Percentiles rank a stretch among this genome's conserved stretches.
Evolutionary conservation across 1,140 invertebrate genomes (phyloP).

Genomic region (Aphelenchoides fujianensis): DNA sequence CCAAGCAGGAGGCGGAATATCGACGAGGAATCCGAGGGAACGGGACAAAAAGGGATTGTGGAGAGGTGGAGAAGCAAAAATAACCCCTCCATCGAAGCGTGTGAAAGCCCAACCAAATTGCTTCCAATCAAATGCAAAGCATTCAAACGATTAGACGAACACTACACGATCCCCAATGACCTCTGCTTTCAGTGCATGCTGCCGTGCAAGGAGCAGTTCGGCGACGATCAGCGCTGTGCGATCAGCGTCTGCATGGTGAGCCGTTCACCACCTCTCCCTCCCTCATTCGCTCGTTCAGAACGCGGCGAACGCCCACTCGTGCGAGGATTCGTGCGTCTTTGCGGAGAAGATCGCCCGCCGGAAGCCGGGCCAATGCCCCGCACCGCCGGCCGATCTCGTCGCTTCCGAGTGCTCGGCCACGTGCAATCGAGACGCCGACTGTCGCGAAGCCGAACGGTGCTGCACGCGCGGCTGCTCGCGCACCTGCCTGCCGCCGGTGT

Average conservation of each 20-base stretch:
- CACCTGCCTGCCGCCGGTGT: conserved; percentile 37
- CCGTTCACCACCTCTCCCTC: too few species aligned
- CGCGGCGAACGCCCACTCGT: conserved; percentile 27
- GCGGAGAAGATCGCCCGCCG: conserved; percentile 38
- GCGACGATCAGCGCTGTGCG: conserved; percentile 24
- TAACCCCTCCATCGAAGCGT: too few species aligned
- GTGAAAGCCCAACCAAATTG: too few species aligned
- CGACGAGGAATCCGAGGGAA: conserved; percentile 14
- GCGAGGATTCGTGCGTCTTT: conserved; percentile 52
- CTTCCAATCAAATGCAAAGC: too few species aligned
- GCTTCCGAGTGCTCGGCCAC: conserved; percentile 47
- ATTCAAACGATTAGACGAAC: too few species aligned
- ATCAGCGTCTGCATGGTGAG: conserved; percentile 36
- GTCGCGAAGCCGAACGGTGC: conserved; percentile 41
- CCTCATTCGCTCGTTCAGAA: conserved; percentile 21
- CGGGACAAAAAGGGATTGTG: too few species aligned
- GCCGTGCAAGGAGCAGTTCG: conserved; percentile 39
- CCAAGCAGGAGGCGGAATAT: too few species aligned
- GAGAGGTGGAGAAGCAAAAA: too few species aligned
- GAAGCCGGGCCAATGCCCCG: conserved; percentile 51
- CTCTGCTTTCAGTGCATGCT: conserved; percentile 41
- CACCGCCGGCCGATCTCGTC: conserved; percentile 12
- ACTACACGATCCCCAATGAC: too few species aligned
- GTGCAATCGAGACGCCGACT: conserved; percentile 53
- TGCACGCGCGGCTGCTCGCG: conserved; percentile 45